Percentiles rank a stretch among this genome's conserved stretches.
Evolutionary conservation across 2,888 invertebrate species (phyloP).

Genomic region (Sphaerophoria rueppellii): DNA sequence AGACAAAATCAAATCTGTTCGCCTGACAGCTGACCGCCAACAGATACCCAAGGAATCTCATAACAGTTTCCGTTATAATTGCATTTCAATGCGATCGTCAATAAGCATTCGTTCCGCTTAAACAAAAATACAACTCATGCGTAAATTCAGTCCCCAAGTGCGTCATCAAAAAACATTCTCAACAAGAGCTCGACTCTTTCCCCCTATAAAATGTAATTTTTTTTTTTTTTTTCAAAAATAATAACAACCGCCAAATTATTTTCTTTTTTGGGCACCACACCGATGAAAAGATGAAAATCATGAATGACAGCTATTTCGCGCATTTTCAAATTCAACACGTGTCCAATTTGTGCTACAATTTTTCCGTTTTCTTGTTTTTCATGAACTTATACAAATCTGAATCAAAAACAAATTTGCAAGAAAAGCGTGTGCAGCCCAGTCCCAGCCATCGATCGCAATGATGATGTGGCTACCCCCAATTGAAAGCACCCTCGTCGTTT

Average conservation of each 20-base stretch:
- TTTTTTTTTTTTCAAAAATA: constrained; percentile 10
- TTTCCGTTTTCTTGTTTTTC: constrained; percentile 17
- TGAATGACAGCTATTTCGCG: constrained; percentile 33
- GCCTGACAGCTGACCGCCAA: neutral
- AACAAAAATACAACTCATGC: constrained; percentile 33
- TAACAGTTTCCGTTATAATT: constrained; percentile 45
- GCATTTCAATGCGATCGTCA: constrained; percentile 30
- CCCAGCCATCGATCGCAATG: neutral
- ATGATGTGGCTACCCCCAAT: constrained; percentile 42
- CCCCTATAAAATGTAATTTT: constrained; percentile 3
- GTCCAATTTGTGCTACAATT: constrained; percentile 46
- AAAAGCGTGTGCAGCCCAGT: constrained; percentile 59
- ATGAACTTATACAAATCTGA: constrained; percentile 7
- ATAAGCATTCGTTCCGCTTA: constrained; percentile 16
- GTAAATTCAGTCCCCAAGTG: constrained; percentile 46
- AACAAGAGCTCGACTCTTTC: constrained; percentile 17
- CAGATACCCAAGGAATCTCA: constrained; percentile 23
- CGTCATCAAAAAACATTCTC: constrained; percentile 32
- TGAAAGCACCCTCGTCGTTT: constrained; percentile 20
- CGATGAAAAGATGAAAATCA: neutral
- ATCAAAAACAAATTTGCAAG: constrained; percentile 29
- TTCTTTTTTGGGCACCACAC: neutral
- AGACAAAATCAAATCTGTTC: neutral
- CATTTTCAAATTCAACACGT: constrained; percentile 50
- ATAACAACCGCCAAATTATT: neutral